Conservation (phyloP, 2,888 invertebrate genomes). For the Alcis repandata region DNA sequence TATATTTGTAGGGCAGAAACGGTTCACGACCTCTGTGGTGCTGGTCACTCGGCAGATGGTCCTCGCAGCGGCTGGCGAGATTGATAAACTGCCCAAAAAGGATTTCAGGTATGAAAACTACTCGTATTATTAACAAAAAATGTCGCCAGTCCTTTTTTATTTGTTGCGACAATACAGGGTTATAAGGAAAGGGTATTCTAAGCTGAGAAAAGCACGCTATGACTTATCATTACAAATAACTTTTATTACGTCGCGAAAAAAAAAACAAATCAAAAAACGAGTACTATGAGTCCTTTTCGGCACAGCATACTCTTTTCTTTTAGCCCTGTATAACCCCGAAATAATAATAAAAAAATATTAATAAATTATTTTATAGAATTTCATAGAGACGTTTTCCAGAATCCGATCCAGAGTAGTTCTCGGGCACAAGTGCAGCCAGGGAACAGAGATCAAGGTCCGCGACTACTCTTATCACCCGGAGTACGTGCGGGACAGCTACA, state of each 20-base stretch:
- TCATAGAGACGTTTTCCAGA: slow-evolving; percentile 43
- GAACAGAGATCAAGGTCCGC: slow-evolving; percentile 47
- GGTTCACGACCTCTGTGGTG: slow-evolving; percentile 54
- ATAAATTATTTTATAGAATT: background rate
- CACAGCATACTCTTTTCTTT: too few relatives aligned
- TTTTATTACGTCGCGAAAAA: too few relatives aligned
- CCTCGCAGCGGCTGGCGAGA: slow-evolving; percentile 59
- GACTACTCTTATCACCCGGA: slow-evolving; percentile 64
- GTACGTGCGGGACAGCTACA: slow-evolving; percentile 49
- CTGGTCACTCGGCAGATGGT: slow-evolving; percentile 60
- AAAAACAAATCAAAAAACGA: too few relatives aligned
- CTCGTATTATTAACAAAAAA: background rate
- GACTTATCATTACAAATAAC: too few relatives aligned
- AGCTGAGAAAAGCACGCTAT: too few relatives aligned
- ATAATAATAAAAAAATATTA: too few relatives aligned
- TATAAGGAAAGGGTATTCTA: too few relatives aligned
- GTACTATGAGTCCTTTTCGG: too few relatives aligned
- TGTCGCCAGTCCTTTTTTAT: too few relatives aligned
- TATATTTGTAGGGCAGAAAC: slow-evolving; percentile 32
- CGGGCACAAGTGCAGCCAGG: slow-evolving; percentile 52
- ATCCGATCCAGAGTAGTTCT: slow-evolving; percentile 54
- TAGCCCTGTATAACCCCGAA: too few relatives aligned
- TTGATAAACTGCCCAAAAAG: slow-evolving; percentile 61
- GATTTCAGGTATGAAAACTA: slow-evolving; percentile 57
- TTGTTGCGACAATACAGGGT: too few relatives aligned